phyloP scores from a whole-genome alignment of 2,797 vertebrate species.

The Protonibea diacanthus region DNA sequence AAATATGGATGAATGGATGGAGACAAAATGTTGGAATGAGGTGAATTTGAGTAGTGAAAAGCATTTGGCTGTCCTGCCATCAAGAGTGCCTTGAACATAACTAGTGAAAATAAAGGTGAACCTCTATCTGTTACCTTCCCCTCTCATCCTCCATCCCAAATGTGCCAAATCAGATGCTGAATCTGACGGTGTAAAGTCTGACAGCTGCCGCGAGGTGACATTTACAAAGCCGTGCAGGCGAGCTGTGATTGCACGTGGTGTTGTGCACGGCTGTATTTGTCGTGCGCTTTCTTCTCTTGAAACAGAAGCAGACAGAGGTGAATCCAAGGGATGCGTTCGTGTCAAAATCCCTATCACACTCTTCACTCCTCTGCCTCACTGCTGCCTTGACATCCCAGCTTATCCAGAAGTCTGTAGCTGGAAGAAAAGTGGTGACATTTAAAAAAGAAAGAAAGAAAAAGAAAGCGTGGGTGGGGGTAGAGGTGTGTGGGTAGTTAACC shows the following conservation, averaged over 20 bases:
- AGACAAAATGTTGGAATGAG: background rate
- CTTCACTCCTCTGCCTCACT: slow-evolving; percentile 24
- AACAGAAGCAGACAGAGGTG: slow-evolving; percentile 16
- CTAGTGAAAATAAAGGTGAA: background rate
- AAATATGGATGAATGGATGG: slow-evolving; percentile 10
- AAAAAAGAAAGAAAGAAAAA: background rate
- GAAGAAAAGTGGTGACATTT: slow-evolving; percentile 51
- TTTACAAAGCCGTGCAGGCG: slow-evolving; percentile 12
- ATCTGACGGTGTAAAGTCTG: background rate
- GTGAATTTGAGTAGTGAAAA: background rate
- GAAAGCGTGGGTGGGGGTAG: background rate
- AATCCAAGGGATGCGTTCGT: slow-evolving; percentile 10
- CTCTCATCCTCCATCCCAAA: background rate
- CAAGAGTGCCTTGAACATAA: slow-evolving; percentile 27
- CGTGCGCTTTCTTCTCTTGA: background rate
- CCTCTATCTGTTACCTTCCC: background rate
- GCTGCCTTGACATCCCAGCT: slow-evolving; percentile 8
- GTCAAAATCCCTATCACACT: slow-evolving; percentile 28
- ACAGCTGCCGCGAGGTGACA: slow-evolving; percentile 27
- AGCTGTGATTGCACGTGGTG: slow-evolving; percentile 20
- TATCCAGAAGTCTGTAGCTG: slow-evolving; percentile 14
- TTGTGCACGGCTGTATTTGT: slow-evolving; percentile 55
- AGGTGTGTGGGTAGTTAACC: slow-evolving; percentile 3
- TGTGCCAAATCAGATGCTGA: slow-evolving; percentile 39
- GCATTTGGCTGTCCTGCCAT: background rate